Conservation (phyloP, 2,888 invertebrate species). For the Hipparchia sbordonii region DNA sequence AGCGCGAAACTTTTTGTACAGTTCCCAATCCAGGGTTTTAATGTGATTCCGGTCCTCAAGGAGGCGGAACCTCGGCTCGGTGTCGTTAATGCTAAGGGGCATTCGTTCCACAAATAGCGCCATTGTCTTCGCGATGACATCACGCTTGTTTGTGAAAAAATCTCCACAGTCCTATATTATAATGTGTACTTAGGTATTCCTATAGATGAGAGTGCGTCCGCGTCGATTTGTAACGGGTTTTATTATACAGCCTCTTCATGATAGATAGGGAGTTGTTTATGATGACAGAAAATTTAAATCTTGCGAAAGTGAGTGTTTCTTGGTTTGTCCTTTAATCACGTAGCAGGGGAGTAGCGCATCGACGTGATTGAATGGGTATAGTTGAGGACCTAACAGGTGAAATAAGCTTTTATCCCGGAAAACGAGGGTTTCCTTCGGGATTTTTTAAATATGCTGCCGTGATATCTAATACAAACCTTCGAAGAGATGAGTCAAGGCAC, state of each 20-base stretch:
- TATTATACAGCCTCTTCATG: not conserved
- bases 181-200: not conserved
- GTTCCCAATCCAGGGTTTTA: not conserved
- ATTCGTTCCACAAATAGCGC: conserved; percentile 38
- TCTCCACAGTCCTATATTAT: conserved; percentile 24
- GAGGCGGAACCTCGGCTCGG: conserved; percentile 19
- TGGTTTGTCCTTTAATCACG: no score
- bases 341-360: no score
- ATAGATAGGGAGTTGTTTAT: no score
- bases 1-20: not conserved
- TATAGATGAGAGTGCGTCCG: not conserved
- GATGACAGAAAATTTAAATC: no score
- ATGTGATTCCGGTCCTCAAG: conserved; percentile 13
- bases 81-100: conserved; percentile 29
- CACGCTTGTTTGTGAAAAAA: conserved; percentile 41
- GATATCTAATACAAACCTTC: no score
- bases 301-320: no score
- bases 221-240: not conserved
- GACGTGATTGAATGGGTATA: no score
- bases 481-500: no score
- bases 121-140: conserved; percentile 46
- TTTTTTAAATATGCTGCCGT: no score
- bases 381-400: no score
- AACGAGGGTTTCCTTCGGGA: no score
- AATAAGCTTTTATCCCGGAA: no score